A percentile compares a stretch with the other conserved stretches of the same genome.
phyloP scores from a whole-genome alignment of 2,113 vertebrate genomes.

The Semicossyphus pulcher region DNA sequence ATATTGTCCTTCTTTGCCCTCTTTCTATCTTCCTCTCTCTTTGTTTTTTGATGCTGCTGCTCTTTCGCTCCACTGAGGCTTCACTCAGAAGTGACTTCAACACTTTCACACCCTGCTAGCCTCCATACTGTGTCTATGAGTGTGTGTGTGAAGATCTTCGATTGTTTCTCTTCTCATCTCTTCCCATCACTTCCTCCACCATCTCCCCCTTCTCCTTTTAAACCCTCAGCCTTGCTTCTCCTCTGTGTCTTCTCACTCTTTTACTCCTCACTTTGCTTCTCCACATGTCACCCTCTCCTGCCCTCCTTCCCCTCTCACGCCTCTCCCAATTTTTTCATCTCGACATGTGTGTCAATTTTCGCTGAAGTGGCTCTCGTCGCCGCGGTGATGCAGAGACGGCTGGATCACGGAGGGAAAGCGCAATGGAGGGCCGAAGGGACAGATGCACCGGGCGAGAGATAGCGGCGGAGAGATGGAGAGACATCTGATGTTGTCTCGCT shows the following conservation, averaged over 20 bases:
- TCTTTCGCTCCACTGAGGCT: conserved; percentile 48
- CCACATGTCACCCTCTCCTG: neutral
- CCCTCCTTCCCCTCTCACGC: neutral
- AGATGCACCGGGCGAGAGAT: conserved; percentile 50
- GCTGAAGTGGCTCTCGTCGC: conserved; percentile 17
- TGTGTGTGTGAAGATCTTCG: conserved; percentile 27
- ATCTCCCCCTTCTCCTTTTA: neutral
- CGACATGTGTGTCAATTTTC: conserved; percentile 36
- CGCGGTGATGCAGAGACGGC: conserved; percentile 18
- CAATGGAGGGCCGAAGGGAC: conserved; percentile 50
- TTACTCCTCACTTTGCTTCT: neutral
- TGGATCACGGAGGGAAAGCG: conserved; percentile 29
- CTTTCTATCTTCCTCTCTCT: conserved; percentile 14
- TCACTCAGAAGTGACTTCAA: conserved; percentile 58
- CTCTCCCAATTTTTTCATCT: conserved; percentile 40
- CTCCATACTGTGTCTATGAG: conserved; percentile 16
- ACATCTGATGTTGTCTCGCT: conserved; percentile 71
- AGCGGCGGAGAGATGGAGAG: conserved; percentile 48
- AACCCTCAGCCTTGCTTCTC: conserved; percentile 13
- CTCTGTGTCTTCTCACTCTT: neutral
- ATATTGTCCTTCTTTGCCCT: neutral
- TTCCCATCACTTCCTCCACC: conserved; percentile 3
- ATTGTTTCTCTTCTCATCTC: conserved; percentile 37
- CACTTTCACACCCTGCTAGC: conserved; percentile 54
- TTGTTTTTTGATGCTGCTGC: conserved; percentile 37